Percentiles rank a stretch among this genome's conserved stretches.
phyloP scores from a whole-genome alignment of 1,140 invertebrate genomes.

The Diploscapter pachys region DNA sequence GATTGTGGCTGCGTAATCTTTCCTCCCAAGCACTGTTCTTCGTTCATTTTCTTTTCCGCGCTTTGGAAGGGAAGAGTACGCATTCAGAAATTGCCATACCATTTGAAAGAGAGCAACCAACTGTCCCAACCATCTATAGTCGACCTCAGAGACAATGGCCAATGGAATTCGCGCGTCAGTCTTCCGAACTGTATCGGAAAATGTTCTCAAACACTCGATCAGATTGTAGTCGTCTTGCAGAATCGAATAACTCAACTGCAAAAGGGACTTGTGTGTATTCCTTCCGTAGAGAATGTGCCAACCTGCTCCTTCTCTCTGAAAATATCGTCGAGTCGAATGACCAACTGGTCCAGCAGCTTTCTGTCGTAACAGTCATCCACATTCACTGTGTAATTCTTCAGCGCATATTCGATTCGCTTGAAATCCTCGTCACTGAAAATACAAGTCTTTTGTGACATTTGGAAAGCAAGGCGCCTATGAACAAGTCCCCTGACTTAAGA shows the following conservation, averaged over 20 bases:
- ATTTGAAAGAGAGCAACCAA: constrained; percentile 19
- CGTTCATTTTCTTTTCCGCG: too few species aligned
- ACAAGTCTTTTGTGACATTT: too few species aligned
- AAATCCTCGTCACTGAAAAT: constrained; percentile 11
- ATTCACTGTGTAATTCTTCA: constrained; percentile 7
- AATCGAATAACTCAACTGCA: constrained; percentile 26
- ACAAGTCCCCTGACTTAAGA: not conserved
- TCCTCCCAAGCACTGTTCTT: not conserved
- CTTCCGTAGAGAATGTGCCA: not conserved
- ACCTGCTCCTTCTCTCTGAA: constrained; percentile 29
- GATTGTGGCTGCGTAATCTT: not conserved
- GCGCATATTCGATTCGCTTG: not conserved
- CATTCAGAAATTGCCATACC: not conserved
- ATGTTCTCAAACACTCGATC: not conserved
- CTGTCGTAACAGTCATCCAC: constrained; percentile 19
- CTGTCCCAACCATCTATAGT: constrained; percentile 13
- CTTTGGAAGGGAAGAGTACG: too few species aligned
- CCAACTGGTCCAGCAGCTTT: not conserved
- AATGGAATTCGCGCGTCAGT: constrained; percentile 21
- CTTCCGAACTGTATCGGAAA: constrained; percentile 24
- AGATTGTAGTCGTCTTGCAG: constrained; percentile 20
- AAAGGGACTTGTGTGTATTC: not conserved
- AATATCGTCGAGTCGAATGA: not conserved
- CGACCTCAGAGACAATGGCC: constrained; percentile 4
- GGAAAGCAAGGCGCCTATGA: not conserved